A percentile compares a stretch with the other conserved stretches of the same genome.
These are phyloP conservation scores for Aphodius sticticus DNA, from an alignment of 2,888 invertebrate species.

Conservation along the genomic window DNA sequence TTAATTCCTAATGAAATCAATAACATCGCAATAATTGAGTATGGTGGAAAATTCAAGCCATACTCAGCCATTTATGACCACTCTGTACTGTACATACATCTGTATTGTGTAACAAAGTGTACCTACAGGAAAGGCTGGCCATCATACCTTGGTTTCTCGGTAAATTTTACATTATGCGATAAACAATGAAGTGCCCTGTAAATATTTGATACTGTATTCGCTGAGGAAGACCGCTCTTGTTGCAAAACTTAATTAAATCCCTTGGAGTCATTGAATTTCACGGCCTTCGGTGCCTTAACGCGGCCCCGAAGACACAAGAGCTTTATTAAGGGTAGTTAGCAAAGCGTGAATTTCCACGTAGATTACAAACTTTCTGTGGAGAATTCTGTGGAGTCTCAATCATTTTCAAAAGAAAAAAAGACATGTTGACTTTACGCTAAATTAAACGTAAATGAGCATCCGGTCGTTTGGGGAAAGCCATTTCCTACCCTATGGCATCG, in stretches of 20 bases:
- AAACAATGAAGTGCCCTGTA: neutral
- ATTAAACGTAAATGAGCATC: neutral
- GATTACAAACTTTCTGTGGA: neutral
- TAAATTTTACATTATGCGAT: neutral
- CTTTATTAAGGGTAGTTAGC: neutral
- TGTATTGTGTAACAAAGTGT: neutral
- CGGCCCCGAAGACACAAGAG: neutral
- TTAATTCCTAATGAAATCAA: no score
- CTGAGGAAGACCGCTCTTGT: neutral
- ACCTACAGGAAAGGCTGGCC: neutral
- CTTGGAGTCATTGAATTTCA: neutral
- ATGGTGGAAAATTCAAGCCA: no score
- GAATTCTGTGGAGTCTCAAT: neutral
- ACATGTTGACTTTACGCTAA: neutral
- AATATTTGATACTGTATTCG: neutral
- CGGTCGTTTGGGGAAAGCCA: neutral
- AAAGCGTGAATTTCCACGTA: neutral
- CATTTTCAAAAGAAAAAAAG: neutral
- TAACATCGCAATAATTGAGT: no score
- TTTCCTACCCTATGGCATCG: no score
- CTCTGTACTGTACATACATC: neutral
- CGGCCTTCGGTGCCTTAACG: neutral
- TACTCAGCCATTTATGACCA: no score
- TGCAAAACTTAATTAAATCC: neutral
- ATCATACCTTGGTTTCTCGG: neutral